Conservation (phyloP, 2,888 invertebrate species). For the Netelia inedita region DNA sequence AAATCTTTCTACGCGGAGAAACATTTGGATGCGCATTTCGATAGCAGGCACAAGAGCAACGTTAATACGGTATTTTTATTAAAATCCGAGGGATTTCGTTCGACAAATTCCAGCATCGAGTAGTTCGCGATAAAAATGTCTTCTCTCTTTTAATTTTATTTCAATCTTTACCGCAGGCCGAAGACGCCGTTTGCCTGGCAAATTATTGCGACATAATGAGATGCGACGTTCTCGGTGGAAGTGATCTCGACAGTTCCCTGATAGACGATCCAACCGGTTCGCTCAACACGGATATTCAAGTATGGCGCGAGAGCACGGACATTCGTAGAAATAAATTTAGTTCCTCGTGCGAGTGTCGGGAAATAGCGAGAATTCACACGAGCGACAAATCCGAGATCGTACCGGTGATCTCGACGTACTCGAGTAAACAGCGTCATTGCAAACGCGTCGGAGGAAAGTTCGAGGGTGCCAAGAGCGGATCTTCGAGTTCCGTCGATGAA, state of each 20-base stretch:
- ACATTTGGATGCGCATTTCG: conserved; percentile 95
- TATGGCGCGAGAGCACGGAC: conserved; percentile 93
- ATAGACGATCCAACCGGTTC: conserved; percentile 89
- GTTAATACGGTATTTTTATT: conserved; percentile 90
- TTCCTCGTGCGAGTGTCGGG: conserved; percentile 77
- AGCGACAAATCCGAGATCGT: conserved; percentile 68
- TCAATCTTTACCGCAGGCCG: conserved; percentile 88
- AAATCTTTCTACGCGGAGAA: conserved; percentile 96
- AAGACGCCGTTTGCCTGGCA: conserved; percentile 96
- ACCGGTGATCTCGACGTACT: conserved; percentile 56
- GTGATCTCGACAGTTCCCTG: conserved; percentile 87
- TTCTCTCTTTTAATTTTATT: not conserved
- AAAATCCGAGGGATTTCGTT: too few relatives aligned
- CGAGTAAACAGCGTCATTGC: conserved; percentile 62
- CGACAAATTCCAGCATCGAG: not conserved
- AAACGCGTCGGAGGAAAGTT: conserved; percentile 48
- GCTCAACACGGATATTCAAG: conserved; percentile 92
- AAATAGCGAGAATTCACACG: conserved; percentile 73
- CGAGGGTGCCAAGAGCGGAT: not conserved
- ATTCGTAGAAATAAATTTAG: conserved; percentile 82
- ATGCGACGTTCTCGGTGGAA: conserved; percentile 94
- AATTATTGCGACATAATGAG: conserved; percentile 98
- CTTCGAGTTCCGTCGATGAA: conserved; percentile 20
- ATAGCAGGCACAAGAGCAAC: conserved; percentile 93
- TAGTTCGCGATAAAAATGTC: not conserved